Conservation (phyloP, 2,888 invertebrate species). For the Drosophila paramelanica region DNA sequence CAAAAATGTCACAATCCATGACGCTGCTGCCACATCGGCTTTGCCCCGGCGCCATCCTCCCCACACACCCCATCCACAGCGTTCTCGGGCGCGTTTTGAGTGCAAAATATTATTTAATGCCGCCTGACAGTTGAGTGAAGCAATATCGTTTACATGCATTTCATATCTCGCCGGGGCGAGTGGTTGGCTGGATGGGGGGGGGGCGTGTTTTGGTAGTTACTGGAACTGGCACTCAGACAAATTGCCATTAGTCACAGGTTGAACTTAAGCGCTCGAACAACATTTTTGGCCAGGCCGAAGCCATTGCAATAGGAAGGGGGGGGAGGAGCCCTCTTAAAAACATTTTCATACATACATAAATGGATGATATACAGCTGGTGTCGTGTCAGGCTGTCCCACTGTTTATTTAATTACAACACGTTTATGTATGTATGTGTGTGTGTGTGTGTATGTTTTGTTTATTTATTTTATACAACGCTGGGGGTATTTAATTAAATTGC, state of each 20-base stretch:
- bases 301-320: conserved; percentile 8
- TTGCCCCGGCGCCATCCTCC: not conserved
- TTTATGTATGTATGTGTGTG: not conserved
- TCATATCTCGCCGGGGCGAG: conserved; percentile 41
- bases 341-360: not conserved
- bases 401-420: conserved; percentile 24
- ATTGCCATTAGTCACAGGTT: conserved; percentile 66
- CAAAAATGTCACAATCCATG: conserved; percentile 72
- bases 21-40: conserved; percentile 36
- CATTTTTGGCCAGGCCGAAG: conserved; percentile 6
- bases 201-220: conserved; percentile 1
- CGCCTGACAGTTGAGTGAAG: conserved; percentile 75
- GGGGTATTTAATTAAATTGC: conserved; percentile 53
- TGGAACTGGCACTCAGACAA: conserved; percentile 63
- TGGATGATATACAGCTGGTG: not conserved
- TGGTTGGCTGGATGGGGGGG: not conserved
- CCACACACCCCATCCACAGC: not conserved
- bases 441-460: conserved; percentile 14
- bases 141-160: conserved; percentile 79
- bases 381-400: not conserved
- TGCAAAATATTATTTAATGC: conserved; percentile 77
- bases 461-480: conserved; percentile 32
- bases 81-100: conserved; percentile 35
- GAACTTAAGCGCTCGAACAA: conserved; percentile 18
- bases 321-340: conserved; percentile 3